Evolutionary conservation across 2,888 invertebrate genomes (phyloP).

Genomic region (Agrotis puta): DNA sequence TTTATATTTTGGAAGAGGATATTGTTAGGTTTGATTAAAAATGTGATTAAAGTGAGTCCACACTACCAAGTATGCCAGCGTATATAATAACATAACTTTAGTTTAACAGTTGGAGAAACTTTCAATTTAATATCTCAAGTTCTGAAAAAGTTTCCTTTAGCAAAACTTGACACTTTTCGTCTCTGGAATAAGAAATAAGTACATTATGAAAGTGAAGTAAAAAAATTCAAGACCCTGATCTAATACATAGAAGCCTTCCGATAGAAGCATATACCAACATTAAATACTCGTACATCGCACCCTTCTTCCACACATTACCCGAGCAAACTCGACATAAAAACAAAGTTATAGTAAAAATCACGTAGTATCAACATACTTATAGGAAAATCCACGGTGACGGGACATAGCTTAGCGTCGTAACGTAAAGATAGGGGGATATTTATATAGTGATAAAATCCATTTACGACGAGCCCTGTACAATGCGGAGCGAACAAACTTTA

Average conservation of each 20-base stretch:
- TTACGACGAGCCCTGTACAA: slow-evolving; percentile 85
- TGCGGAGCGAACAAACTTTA: slow-evolving; percentile 88
- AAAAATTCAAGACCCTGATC: not conserved
- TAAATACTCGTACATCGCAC: slow-evolving; percentile 46
- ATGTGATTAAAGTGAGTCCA: too few species aligned
- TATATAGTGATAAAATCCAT: slow-evolving; percentile 90
- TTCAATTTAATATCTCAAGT: slow-evolving; percentile 8
- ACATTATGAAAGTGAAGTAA: not conserved
- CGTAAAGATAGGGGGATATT: slow-evolving; percentile 82
- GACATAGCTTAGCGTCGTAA: slow-evolving; percentile 72
- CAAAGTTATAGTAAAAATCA: slow-evolving; percentile 61
- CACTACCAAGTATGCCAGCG: too few species aligned
- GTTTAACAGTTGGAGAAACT: not conserved
- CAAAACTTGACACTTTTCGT: not conserved
- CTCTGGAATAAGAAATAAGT: slow-evolving; percentile 10
- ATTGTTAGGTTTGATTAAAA: too few species aligned
- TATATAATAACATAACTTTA: not conserved
- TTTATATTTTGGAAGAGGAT: not conserved
- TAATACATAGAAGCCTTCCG: not conserved
- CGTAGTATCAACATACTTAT: slow-evolving; percentile 63
- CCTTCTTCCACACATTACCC: slow-evolving; percentile 49
- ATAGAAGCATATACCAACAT: slow-evolving; percentile 22
- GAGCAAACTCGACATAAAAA: slow-evolving; percentile 57
- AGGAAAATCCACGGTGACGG: slow-evolving; percentile 63
- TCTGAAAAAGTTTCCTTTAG: not conserved